Conservation (phyloP, 2,797 vertebrate genomes). For the Lagocephalus sceleratus region DNA sequence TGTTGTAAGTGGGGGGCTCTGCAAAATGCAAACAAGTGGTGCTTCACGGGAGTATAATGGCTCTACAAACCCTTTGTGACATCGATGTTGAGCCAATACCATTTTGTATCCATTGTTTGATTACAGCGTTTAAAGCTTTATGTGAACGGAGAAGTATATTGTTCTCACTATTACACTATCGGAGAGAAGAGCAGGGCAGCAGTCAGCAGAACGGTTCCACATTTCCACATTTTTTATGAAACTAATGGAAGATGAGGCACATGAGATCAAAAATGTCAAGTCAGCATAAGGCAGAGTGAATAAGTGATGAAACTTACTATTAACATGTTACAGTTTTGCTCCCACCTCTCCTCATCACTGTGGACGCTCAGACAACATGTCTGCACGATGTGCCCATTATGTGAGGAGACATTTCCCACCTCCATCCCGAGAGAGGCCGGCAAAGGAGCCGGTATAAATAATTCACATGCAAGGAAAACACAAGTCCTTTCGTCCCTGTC, state of each 20-base stretch:
- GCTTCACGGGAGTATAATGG: constrained; percentile 35
- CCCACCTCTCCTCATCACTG: constrained; percentile 14
- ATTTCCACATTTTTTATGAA: constrained; percentile 25
- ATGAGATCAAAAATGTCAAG: constrained; percentile 48
- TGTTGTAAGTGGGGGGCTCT: constrained; percentile 45
- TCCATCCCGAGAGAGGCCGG: constrained; percentile 36
- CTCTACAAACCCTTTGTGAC: constrained; percentile 38
- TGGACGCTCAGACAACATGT: constrained; percentile 41
- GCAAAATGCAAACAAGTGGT: constrained; percentile 33
- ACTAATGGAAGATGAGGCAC: constrained; percentile 39
- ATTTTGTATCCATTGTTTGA: constrained; percentile 12
- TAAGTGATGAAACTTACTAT: constrained; percentile 37
- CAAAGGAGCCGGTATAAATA: constrained; percentile 71
- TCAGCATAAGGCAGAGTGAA: constrained; percentile 27
- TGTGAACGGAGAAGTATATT: constrained; percentile 11
- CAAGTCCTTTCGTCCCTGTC: constrained; percentile 64
- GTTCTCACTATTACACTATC: constrained; percentile 13
- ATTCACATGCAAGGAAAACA: constrained; percentile 73
- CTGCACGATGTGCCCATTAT: constrained; percentile 45
- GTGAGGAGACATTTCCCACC: constrained; percentile 49
- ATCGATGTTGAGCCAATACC: constrained; percentile 16
- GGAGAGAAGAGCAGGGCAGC: constrained; percentile 24
- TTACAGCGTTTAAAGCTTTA: constrained; percentile 1
- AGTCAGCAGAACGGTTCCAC: constrained; percentile 25
- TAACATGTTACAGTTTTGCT: constrained; percentile 44